phyloP scores from a whole-genome alignment of 2,113 vertebrate species.

The Pelvicachromis taeniatus region DNA sequence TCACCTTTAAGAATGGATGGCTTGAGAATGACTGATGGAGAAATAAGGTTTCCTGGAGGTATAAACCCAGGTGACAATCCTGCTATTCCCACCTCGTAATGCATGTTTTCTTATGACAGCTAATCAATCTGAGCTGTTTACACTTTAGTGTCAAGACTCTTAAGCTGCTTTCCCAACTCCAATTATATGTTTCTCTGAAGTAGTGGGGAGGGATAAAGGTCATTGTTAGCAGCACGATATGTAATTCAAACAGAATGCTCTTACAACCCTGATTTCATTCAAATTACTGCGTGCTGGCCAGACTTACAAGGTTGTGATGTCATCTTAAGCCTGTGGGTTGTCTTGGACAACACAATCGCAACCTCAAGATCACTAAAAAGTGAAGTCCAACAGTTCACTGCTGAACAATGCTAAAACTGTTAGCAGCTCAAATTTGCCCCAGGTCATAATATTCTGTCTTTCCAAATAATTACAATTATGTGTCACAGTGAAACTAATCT shows the following conservation, averaged over 20 bases:
- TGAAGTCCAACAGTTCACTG: neutral
- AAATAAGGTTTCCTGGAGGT: neutral
- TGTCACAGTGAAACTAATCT: neutral
- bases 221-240: neutral
- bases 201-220: neutral
- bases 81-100: conserved; percentile 1
- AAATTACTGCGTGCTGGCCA: neutral
- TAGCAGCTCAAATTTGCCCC: neutral
- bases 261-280: neutral
- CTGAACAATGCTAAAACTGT: neutral
- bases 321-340: neutral
- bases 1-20: conserved; percentile 20
- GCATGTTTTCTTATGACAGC: conserved; percentile 6
- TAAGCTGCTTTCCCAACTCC: neutral
- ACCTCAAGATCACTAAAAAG: neutral
- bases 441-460: neutral
- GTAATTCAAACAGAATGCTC: neutral
- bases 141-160: neutral
- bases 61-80: neutral
- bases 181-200: conserved; percentile 4
- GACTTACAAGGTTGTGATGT: neutral
- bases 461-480: neutral
- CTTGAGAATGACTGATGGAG: conserved; percentile 1
- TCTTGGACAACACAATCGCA: neutral
- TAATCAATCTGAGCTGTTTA: conserved; percentile 36